These are phyloP conservation scores for Habroteleia sp. DNA, from an alignment of 2,888 invertebrate species.

Conservation along the genomic window DNA sequence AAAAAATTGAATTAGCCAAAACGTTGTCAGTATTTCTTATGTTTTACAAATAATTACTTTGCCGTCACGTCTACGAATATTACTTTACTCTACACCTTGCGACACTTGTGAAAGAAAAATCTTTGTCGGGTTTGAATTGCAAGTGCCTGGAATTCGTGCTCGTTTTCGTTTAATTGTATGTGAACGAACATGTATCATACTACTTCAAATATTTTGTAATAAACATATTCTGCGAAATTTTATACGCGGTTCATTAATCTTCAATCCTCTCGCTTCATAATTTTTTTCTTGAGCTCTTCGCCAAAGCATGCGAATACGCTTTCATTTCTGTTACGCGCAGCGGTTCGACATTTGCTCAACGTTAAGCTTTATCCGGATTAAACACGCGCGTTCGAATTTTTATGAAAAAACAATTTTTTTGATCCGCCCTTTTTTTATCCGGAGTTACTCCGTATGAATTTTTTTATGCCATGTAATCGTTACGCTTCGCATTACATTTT, in stretches of 20 bases:
- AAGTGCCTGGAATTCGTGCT: no score
- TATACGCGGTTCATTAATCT: conserved; percentile 13
- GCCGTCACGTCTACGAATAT: no score
- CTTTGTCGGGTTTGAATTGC: no score
- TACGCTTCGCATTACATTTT: conserved; percentile 33
- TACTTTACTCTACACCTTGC: no score
- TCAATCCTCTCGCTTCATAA: conserved; percentile 18
- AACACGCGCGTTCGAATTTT: conserved; percentile 73
- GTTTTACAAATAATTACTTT: no score
- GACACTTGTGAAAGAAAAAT: no score
- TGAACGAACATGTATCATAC: conserved; percentile 37
- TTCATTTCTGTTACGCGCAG: conserved; percentile 47
- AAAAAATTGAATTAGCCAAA: no score
- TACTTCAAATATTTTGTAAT: conserved; percentile 77
- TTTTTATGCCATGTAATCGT: conserved; percentile 50
- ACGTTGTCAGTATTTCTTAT: no score
- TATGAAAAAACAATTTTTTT: conserved; percentile 70
- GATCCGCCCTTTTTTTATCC: conserved; percentile 68
- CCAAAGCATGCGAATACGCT: conserved; percentile 32
- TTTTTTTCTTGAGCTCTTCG: conserved; percentile 65
- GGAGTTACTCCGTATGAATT: conserved; percentile 69
- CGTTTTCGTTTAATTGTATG: conserved; percentile 11
- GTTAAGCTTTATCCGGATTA: conserved; percentile 80
- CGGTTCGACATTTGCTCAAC: conserved; percentile 69
- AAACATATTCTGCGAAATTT: conserved; percentile 72